phyloP scores from a whole-genome alignment of 1,140 invertebrate genomes.

The Danaus plexippus region DNA sequence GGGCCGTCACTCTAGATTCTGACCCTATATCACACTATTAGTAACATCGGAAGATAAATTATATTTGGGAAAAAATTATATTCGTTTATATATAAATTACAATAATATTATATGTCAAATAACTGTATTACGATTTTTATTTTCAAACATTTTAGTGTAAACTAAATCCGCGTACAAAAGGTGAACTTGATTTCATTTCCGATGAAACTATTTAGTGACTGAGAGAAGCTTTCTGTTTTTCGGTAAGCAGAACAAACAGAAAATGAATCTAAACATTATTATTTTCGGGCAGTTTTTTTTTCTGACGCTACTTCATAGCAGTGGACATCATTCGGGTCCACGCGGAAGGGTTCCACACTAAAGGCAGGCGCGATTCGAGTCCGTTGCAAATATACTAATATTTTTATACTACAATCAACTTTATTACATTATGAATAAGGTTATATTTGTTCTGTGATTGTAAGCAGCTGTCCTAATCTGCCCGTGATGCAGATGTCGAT shows the following conservation, averaged over 20 bases:
- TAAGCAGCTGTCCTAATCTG: conserved; percentile 22
- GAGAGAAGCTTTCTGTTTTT: no score
- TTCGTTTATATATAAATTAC: no score
- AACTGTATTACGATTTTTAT: no score
- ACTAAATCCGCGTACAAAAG: no score
- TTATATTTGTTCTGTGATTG: background rate
- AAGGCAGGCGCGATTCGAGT: conserved; percentile 50
- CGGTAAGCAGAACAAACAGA: background rate
- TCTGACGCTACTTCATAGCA: conserved; percentile 26
- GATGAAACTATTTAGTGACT: no score
- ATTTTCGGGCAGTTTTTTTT: conserved; percentile 20
- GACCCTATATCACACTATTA: no score
- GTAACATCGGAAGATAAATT: no score
- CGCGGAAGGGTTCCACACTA: conserved; percentile 52
- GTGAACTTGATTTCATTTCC: no score
- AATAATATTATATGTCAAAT: no score
- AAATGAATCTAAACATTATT: conserved; percentile 2
- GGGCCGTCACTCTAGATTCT: no score
- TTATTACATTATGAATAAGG: background rate
- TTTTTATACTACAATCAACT: conserved; percentile 6
- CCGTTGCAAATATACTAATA: conserved; percentile 36
- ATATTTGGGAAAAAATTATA: no score
- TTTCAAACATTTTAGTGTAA: no score
- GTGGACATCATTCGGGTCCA: conserved; percentile 42
- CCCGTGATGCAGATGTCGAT: conserved; percentile 29